Conservation (phyloP, 2,113 vertebrate genomes). For the Rhombomys opimus region DNA sequence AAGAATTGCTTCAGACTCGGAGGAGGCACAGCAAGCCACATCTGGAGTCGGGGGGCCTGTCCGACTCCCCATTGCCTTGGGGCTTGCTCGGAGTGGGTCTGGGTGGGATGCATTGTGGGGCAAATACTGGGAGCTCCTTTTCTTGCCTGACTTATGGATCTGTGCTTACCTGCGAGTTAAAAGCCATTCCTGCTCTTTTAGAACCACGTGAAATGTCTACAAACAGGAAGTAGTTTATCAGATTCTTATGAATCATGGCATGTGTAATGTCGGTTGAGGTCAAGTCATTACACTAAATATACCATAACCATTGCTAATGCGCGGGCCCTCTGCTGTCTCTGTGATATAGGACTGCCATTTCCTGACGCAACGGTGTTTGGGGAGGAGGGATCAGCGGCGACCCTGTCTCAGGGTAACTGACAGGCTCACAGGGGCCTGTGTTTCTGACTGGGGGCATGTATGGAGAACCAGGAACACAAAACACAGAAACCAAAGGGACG, state of each 20-base stretch:
- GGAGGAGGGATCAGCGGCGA: slow-evolving; percentile 74
- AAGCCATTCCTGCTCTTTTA: slow-evolving; percentile 80
- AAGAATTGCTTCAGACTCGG: slow-evolving; percentile 57
- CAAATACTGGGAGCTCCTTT: neutral
- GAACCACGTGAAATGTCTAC: slow-evolving; percentile 79
- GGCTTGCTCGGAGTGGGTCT: slow-evolving; percentile 8
- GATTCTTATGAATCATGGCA: slow-evolving; percentile 84
- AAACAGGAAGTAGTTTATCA: slow-evolving; percentile 88
- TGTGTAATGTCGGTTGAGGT: slow-evolving; percentile 82
- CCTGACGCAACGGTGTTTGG: slow-evolving; percentile 84
- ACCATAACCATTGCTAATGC: slow-evolving; percentile 84
- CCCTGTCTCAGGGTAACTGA: slow-evolving; percentile 76
- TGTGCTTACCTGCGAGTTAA: slow-evolving; percentile 78
- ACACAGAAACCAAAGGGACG: slow-evolving; percentile 83
- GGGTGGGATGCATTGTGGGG: neutral
- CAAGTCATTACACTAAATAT: slow-evolving; percentile 87
- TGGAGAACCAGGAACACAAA: slow-evolving; percentile 78
- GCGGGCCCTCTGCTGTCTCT: slow-evolving; percentile 78
- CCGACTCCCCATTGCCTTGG: slow-evolving; percentile 24
- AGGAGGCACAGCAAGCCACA: slow-evolving; percentile 71
- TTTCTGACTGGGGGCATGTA: slow-evolving; percentile 73
- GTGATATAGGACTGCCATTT: slow-evolving; percentile 82
- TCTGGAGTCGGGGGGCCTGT: slow-evolving; percentile 75
- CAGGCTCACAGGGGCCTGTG: slow-evolving; percentile 77
- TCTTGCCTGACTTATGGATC: slow-evolving; percentile 20